Evolutionary conservation across 1,140 invertebrate species (phyloP).

Genomic region (Andricus grossulariae): DNA sequence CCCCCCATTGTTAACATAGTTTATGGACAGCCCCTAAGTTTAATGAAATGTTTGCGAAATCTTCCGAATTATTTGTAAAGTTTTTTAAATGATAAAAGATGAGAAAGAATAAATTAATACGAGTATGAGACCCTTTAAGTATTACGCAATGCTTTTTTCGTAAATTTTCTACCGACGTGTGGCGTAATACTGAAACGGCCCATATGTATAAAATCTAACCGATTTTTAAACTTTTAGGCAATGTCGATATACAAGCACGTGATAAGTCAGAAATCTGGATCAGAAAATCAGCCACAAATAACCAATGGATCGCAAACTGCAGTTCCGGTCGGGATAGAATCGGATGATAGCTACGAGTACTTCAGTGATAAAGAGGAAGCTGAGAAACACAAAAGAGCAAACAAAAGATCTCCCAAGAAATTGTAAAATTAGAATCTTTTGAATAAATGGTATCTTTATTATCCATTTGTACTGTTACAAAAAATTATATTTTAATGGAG

Average conservation of each 20-base stretch:
- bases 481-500: slow-evolving; percentile 26
- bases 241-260: slow-evolving; percentile 84
- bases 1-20: too few species aligned
- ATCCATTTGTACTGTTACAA: slow-evolving; percentile 35
- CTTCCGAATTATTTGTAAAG: background rate
- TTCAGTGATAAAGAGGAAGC: slow-evolving; percentile 78
- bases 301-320: slow-evolving; percentile 34
- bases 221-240: slow-evolving; percentile 75
- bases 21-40: too few species aligned
- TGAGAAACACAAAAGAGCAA: slow-evolving; percentile 60
- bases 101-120: background rate
- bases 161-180: too few species aligned
- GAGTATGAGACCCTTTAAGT: too few species aligned
- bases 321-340: slow-evolving; percentile 50
- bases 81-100: background rate
- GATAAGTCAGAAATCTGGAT: slow-evolving; percentile 49
- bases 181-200: too few species aligned
- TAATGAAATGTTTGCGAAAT: too few species aligned
- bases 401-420: slow-evolving; percentile 44
- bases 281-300: background rate
- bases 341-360: slow-evolving; percentile 73
- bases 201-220: background rate
- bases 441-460: slow-evolving; percentile 50
- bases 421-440: slow-evolving; percentile 55
- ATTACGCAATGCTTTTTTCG: too few species aligned